Evolutionary conservation across 2,797 vertebrate species (phyloP), one percentile per base, ranked within the genome.

Genomic region (Protonibea diacanthus): DNA sequence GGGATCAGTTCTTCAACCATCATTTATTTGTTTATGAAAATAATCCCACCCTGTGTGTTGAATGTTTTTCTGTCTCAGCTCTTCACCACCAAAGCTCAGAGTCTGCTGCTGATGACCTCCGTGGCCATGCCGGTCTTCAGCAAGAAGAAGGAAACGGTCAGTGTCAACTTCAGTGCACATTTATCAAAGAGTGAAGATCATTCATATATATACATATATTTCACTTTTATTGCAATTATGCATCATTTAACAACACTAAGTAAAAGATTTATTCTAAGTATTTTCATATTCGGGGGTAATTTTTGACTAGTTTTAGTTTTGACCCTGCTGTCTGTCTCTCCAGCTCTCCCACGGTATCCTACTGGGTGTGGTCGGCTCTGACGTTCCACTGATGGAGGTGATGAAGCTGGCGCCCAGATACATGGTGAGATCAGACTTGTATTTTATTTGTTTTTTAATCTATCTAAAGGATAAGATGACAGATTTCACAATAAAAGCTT

Each of bases 91-190:
- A 96, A 97, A 81, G 95, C 97, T 33, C 96, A 97, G 93, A 98
- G 96, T 91, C 90, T 97, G 73, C 90, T 96, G 84, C 96, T 99
- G 40, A 97, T 99, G 96, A 99, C 97, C 2, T 98, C 98, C 0
- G 98, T 98, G 86, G 97, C 98, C 87, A 98, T 99, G 97, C 97
- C 98, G 0, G 98, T 99, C 67, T 99, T 99, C 95, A 99, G 98
- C 93, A 98, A 97, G 91, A 99, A 99, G 95, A 98, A 97, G 0
- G 97, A 99, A 89, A 99, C 97, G 45, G 98, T 99, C 29, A 60
- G 92, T 84, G 49, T 40, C 23, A 6, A 12, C n/a, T 14, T 14
- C 3, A 27, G 21, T 4, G 6, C 61, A 7, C 60, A 3, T 33
- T 33, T 25, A 33, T 57, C 17, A 8, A 15, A 17, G 6, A 55